phyloP scores from a whole-genome alignment of 2,888 invertebrate species.

The Lomographa bimaculata region DNA sequence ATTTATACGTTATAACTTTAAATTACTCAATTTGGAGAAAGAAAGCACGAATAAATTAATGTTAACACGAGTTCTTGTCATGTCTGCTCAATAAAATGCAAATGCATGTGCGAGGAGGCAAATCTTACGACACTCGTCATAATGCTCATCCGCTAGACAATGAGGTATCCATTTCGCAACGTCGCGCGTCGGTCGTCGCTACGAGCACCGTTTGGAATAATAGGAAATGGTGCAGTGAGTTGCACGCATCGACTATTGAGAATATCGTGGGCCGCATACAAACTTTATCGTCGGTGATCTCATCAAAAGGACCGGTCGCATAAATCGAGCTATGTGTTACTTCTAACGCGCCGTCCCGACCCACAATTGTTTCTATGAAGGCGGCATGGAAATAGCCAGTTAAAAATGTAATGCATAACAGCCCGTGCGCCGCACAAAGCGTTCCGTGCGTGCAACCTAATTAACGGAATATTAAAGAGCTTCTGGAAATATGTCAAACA shows the following conservation, averaged over 20 bases:
- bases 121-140: slow-evolving; percentile 48
- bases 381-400: slow-evolving; percentile 78
- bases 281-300: slow-evolving; percentile 75
- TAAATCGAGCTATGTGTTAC: slow-evolving; percentile 80
- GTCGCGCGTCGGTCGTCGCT: slow-evolving; percentile 49
- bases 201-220: slow-evolving; percentile 66
- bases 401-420: slow-evolving; percentile 51
- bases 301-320: slow-evolving; percentile 82
- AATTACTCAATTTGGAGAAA: slow-evolving; percentile 2
- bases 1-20: no score
- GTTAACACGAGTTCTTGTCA: slow-evolving; percentile 17
- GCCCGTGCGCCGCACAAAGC: slow-evolving; percentile 36
- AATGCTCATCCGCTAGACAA: slow-evolving; percentile 63
- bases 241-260: slow-evolving; percentile 73
- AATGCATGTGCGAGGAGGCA: slow-evolving; percentile 23
- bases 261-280: slow-evolving; percentile 77
- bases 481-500: slow-evolving; percentile 29
- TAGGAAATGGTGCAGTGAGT: slow-evolving; percentile 78
- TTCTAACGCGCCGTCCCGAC: slow-evolving; percentile 80
- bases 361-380: slow-evolving; percentile 84
- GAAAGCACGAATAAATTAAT: slow-evolving; percentile 7
- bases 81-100: slow-evolving; percentile 25
- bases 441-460: slow-evolving; percentile 43
- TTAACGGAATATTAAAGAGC: slow-evolving; percentile 41
- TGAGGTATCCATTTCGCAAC: slow-evolving; percentile 74